Percentiles rank a stretch among this genome's conserved stretches.
Evolutionary conservation across 2,888 invertebrate genomes (phyloP).

Genomic region (Conistra vaccinii): DNA sequence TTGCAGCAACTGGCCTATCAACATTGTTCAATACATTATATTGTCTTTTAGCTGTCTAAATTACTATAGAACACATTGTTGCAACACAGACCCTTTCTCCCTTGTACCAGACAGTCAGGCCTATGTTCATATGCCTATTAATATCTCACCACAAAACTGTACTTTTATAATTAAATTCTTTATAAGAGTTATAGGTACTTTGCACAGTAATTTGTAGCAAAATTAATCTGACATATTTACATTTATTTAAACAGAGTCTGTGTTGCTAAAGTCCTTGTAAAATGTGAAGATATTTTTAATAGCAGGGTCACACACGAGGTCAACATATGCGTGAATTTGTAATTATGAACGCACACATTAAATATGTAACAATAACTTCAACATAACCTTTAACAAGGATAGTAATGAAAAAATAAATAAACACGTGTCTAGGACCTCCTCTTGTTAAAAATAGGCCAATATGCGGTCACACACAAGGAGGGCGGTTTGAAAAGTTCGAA

Average conservation of each 20-base stretch:
- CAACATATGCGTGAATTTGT: conserved; percentile 41
- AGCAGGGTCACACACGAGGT: conserved; percentile 47
- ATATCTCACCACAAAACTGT: conserved; percentile 42
- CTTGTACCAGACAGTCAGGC: conserved; percentile 48
- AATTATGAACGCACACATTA: conserved; percentile 53
- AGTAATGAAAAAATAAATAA: conserved; percentile 26
- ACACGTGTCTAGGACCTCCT: conserved; percentile 47
- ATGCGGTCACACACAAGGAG: conserved; percentile 70
- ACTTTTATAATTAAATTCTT: conserved; percentile 45
- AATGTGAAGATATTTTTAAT: conserved; percentile 41
- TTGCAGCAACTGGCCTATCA: conserved; percentile 64
- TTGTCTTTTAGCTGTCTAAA: conserved; percentile 57
- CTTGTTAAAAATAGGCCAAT: conserved; percentile 63
- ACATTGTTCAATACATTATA: conserved; percentile 41
- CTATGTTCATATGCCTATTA: conserved; percentile 30
- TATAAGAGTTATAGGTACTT: conserved; percentile 43
- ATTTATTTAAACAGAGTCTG: conserved; percentile 46
- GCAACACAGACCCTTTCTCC: conserved; percentile 50
- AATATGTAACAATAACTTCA: conserved; percentile 35
- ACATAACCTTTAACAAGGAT: conserved; percentile 44
- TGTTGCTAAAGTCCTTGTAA: conserved; percentile 41
- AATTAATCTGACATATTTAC: conserved; percentile 36
- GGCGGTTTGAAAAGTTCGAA: conserved; percentile 75
- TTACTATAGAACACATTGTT: conserved; percentile 46
- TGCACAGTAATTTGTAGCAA: conserved; percentile 39